Evolutionary conservation across 1,140 invertebrate genomes (phyloP).

Genomic region (Psix sp.): DNA sequence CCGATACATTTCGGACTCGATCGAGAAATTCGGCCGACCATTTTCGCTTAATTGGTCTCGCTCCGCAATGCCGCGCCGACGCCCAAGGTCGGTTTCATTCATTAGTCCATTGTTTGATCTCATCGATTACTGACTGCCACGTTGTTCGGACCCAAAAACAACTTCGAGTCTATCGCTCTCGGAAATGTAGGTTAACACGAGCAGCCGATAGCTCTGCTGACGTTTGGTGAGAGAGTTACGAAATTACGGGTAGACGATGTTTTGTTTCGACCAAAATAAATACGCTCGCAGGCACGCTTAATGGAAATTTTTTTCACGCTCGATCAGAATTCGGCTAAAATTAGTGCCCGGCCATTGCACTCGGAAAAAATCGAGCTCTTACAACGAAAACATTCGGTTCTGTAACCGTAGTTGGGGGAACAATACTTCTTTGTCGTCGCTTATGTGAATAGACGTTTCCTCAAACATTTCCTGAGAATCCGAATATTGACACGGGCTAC

Average conservation of each 20-base stretch:
- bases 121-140: background rate
- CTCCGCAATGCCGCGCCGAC: background rate
- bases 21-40: slow-evolving; percentile 4
- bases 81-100: background rate
- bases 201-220: slow-evolving; percentile 27
- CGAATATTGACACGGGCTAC: no score
- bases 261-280: slow-evolving; percentile 52
- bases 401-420: no score
- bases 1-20: slow-evolving; percentile 45
- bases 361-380: slow-evolving; percentile 9
- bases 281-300: slow-evolving; percentile 24
- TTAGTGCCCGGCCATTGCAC: slow-evolving; percentile 14
- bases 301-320: slow-evolving; percentile 34
- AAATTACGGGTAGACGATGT: slow-evolving; percentile 42
- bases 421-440: no score
- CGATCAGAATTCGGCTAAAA: slow-evolving; percentile 34
- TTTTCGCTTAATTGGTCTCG: slow-evolving; percentile 28
- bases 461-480: no score
- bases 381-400: no score
- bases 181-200: slow-evolving; percentile 37
- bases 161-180: slow-evolving; percentile 21
- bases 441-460: no score
- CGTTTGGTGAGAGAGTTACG: slow-evolving; percentile 26
- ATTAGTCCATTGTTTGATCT: slow-evolving; percentile 16
- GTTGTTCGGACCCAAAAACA: slow-evolving; percentile 11